Conservation (phyloP, 2,113 vertebrate species). For the Cephalophus harveyi region DNA sequence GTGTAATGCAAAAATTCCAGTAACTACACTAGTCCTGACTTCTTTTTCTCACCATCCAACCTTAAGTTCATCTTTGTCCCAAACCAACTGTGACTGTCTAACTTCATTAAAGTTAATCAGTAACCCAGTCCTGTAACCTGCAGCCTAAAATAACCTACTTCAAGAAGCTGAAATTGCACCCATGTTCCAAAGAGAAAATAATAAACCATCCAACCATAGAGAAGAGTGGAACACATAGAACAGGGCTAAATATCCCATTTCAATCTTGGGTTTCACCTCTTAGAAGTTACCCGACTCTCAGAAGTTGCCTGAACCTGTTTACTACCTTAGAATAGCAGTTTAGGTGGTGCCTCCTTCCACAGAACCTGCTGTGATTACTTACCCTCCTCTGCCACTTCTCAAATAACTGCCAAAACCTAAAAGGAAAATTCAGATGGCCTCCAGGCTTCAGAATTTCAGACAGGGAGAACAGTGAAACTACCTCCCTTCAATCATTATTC, state of each 20-base stretch:
- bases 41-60: background rate
- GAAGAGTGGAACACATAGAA: background rate
- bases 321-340: slow-evolving; percentile 17
- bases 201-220: background rate
- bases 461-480: background rate
- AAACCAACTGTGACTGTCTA: background rate
- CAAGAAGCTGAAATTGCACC: background rate
- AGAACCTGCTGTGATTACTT: background rate
- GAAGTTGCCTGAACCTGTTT: background rate
- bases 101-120: background rate
- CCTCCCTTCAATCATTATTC: slow-evolving; percentile 11
- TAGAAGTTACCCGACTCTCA: background rate
- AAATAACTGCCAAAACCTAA: slow-evolving; percentile 38
- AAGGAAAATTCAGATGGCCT: slow-evolving; percentile 5
- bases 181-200: background rate
- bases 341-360: background rate
- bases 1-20: background rate
- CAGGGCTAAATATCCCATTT: background rate
- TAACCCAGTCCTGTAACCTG: background rate
- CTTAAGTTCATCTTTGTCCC: background rate
- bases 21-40: background rate
- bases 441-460: slow-evolving; percentile 28
- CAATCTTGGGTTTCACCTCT: background rate
- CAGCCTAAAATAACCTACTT: background rate
- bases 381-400: background rate